Base-by-base conservation (phyloP, 1,140 invertebrate species). In the Aphis gossypii region DNA sequence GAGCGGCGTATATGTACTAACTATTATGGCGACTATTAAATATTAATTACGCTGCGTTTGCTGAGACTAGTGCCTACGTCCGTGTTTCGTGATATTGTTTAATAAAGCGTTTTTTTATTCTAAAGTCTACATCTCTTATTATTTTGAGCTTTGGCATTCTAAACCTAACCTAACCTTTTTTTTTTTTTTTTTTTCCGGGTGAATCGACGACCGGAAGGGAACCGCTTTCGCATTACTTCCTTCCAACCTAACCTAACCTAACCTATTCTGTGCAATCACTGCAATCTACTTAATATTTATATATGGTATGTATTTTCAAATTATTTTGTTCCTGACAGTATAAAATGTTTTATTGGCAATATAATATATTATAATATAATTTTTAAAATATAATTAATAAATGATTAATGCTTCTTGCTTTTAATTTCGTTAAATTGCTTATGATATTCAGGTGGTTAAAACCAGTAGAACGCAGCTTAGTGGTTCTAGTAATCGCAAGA, bases 371-470 rank as follows among this genome's bases (percentile, higher is more conserved):
- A 76, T 41, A 41, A 41, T n/a, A 76, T 76, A 68, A 68, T 68
- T 68, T 68, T 1, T 68, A 76, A 35, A 35, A 76, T 76, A 76
- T 76, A 76, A 76, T 35, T 35, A 35, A 35, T 76, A 76, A 76
- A 76, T 76, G 68, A n/a, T 76, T 35, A 76, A 76, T 35, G 68
- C 68, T 76, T 76, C 68, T 76, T 76, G 68, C n/a, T 76, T 76
- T 76, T 76, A 76, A 76, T 76, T 76, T 76, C 68, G 68, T 76
- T 76, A 76, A 76, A 76, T 76, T 76, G 68, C n/a, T 76, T 14
- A 35, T 76, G 68, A 14, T 76, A 76, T 76, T 76, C 68, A 76
- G 68, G 35, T 76, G 68, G 68, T 76, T 35, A 76, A 76, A 76
- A 76, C 68, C n/a, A 76, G 68, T 76, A 76, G 68, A 35, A 35